Evolutionary conservation across 1,140 invertebrate species (phyloP), one percentile per base, ranked within the genome.

Genomic region (Nasonia vitripennis): DNA sequence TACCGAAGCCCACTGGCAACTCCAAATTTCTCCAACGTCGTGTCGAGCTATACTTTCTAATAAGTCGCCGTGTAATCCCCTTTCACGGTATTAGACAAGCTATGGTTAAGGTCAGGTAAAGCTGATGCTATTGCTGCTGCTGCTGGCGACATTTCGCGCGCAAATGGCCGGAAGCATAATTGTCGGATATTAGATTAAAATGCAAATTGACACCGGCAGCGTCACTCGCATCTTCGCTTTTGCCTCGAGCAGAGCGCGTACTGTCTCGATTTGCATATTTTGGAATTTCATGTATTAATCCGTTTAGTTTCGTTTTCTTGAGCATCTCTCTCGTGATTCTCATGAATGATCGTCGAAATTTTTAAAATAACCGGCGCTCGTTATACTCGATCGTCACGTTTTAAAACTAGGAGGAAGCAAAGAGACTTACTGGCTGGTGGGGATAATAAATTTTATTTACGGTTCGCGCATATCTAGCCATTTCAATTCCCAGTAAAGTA

Each of bases 141-240:
- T 23, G 27, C 45, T 45, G 70, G 27, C 41, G 68, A 48, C 45
- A 70, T 74, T 82, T 51, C 23, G 12, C 68, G 80, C 80, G 62
- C 37, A 85, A 85, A 85, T 85, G 77, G 68, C 27, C 82, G 74
- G 86, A 71, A 87, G 81, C 85, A 77, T 88, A 87, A 89, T 88
- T 88, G 81, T 87, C 80, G 79, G 85, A 88, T 89, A 89, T 88
- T 89, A 89, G 83, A 89, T 89, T 89, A 89, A 88, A 88, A 89
- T 89, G 88, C 86, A 89, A 89, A 89, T 89, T 87, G 87, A 89
- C 79, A 87, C 83, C 77, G 77, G 34, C 78, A 55, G 75, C 77
- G 31, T 27, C 31, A 78, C 62, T 67, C 41, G 74, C 70, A 45
- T 37, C 71, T 71, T 34, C 34, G 51, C 51, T 81, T 27, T n/a